Evolutionary conservation across 2,113 vertebrate genomes (phyloP), one percentile per base, ranked within the genome.

Genomic region (Cyprinus carpio): DNA sequence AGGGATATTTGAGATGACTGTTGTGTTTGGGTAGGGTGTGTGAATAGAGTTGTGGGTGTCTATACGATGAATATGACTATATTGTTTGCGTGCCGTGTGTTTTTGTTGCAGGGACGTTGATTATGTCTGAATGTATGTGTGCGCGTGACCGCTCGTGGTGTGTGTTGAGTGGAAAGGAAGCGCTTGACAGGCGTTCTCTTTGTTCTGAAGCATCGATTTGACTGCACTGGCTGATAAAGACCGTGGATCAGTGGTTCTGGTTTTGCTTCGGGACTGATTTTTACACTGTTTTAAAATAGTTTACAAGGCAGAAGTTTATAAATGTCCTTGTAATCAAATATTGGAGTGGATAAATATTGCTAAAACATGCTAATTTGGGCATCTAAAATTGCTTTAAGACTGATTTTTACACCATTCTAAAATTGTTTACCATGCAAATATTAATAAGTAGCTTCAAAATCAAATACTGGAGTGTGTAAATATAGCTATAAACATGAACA

Each of bases 181-280:
- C 79, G 0, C 62, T 81, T 69, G 43, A 67, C 62, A 81, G 27
- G 13, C 2, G 60, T 51, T 34, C 62, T 67, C 77, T 64, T 80
- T 80, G 77, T 65, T 81, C 43, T 69, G 43, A 81, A 51, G 43
- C 60, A 81, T 65, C 8, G 20, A 29, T 81, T 81, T 81, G 78
- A 65, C 56, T 80, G 31, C 20, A 4, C 56, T 18, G n/a, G 77
- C 18, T 62, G 54, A 40, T 80, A 40, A 37, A 77, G 18, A 13
- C 29, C 3, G 23, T 25, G 16, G 16, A 78, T 20, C 29, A 12
- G 31, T 13, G 75, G 4, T 34, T 77, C 29, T 34, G 27, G 27
- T 34, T 77, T 18, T 77, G 29, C 20, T 12, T n/a, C 29, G n/a
- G 29, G 49, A 56, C 10, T 54, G 54, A 40, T 27, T 64, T 80